Evolutionary conservation across 2,888 invertebrate species (phyloP).

Genomic region (Tenthredo notha): DNA sequence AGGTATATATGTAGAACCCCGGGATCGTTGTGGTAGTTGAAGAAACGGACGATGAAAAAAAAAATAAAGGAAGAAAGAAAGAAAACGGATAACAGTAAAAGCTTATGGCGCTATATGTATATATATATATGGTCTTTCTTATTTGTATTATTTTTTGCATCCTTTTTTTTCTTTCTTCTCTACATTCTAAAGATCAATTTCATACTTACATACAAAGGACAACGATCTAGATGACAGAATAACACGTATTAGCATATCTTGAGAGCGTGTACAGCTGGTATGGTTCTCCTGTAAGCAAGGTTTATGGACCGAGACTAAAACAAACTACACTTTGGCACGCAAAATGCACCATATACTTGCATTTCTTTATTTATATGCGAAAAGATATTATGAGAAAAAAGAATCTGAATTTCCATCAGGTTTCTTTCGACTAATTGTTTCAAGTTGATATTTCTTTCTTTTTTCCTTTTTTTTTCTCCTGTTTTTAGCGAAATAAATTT

Average conservation of each 20-base stretch:
- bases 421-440: neutral
- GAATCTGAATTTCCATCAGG: neutral
- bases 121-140: neutral
- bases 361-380: neutral
- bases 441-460: too few relatives aligned
- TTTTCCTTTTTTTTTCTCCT: too few relatives aligned
- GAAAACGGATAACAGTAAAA: neutral
- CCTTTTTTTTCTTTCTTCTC: neutral
- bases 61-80: neutral
- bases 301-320: constrained; percentile 45
- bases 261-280: constrained; percentile 11
- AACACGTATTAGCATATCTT: constrained; percentile 25
- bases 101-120: neutral
- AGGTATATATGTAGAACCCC: constrained; percentile 10
- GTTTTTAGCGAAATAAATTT: neutral
- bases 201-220: neutral
- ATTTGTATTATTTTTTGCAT: neutral
- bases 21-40: neutral
- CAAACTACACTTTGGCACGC: constrained; percentile 54
- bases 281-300: constrained; percentile 42
- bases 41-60: constrained; percentile 38
- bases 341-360: constrained; percentile 17
- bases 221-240: constrained; percentile 41
- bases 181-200: neutral
- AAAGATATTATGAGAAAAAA: neutral